A percentile compares a stretch with the other conserved stretches of the same genome.
Evolutionary conservation across 1,140 invertebrate genomes (phyloP).

Genomic region (Nasonia longicornis): DNA sequence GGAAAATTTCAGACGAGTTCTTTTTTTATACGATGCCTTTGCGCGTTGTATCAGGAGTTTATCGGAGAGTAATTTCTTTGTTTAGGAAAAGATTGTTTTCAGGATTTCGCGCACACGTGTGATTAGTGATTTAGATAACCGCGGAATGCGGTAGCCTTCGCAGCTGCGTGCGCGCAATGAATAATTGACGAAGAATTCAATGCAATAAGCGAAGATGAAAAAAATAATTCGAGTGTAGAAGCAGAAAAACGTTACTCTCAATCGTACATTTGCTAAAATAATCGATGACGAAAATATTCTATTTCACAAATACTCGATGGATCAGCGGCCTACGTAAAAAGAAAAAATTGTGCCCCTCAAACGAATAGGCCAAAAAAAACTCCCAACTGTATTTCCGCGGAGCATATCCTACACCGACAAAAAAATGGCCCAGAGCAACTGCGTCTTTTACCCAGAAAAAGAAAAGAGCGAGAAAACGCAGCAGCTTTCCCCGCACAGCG

Average conservation of each 20-base stretch:
- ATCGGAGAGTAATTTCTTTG: too few relatives aligned
- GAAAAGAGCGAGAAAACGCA: neutral
- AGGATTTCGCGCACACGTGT: neutral
- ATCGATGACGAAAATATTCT: too few relatives aligned
- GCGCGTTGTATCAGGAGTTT: too few relatives aligned
- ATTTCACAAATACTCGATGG: too few relatives aligned
- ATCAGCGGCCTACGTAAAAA: neutral
- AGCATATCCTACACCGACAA: neutral
- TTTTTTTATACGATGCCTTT: neutral
- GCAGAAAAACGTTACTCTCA: too few relatives aligned
- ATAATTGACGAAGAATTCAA: neutral
- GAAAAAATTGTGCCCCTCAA: neutral
- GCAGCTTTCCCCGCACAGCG: neutral
- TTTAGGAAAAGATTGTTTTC: too few relatives aligned
- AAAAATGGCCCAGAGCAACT: neutral
- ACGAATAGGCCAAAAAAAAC: neutral
- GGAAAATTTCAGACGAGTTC: constrained; percentile 21
- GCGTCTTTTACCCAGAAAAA: neutral
- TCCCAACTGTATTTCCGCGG: neutral
- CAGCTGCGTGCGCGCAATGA: neutral
- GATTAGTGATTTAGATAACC: neutral
- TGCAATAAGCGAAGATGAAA: neutral
- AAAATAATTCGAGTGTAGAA: neutral
- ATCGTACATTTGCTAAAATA: too few relatives aligned
- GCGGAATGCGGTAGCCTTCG: neutral